phyloP scores from a whole-genome alignment of 2,888 invertebrate species.

The Lordiphosa andalusiaca region DNA sequence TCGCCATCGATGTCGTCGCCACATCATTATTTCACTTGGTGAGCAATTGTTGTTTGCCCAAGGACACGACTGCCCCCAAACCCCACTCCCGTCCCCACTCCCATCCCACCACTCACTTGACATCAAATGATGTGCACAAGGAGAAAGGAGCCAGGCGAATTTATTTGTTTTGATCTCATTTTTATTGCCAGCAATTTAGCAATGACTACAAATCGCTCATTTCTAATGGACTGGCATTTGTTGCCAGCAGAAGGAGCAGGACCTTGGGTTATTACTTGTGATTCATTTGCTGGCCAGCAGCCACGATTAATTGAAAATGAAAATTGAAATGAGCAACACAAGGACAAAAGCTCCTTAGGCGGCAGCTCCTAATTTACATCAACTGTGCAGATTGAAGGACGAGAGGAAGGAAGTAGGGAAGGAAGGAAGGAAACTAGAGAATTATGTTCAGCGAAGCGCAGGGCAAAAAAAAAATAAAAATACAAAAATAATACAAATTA shows the following conservation, averaged over 20 bases:
- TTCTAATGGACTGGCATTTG: conserved; percentile 54
- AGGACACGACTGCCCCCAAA: conserved; percentile 32
- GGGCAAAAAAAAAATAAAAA: too few relatives aligned
- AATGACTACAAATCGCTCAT: conserved; percentile 59
- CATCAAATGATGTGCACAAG: conserved; percentile 27
- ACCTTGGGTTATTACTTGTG: conserved; percentile 24
- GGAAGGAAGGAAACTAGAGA: too few relatives aligned
- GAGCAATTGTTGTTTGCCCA: conserved; percentile 48
- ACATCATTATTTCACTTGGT: conserved; percentile 55
- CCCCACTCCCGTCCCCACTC: too few relatives aligned
- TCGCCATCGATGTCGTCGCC: conserved; percentile 43
- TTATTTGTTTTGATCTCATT: conserved; percentile 54
- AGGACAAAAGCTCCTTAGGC: too few relatives aligned
- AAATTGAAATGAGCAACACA: too few relatives aligned
- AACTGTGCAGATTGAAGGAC: too few relatives aligned
- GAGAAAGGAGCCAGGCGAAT: conserved; percentile 20
- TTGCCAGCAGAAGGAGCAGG: conserved; percentile 19
- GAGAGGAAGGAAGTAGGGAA: too few relatives aligned
- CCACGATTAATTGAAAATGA: conserved; percentile 36
- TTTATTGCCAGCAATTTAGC: conserved; percentile 58
- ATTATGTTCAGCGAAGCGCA: too few relatives aligned
- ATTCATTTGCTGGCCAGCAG: conserved; percentile 20
- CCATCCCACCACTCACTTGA: conserved; percentile 4
- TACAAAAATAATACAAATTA: too few relatives aligned
- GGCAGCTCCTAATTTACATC: too few relatives aligned